Base-by-base conservation (phyloP, 2,113 vertebrate genomes). In the Leucopsar rothschildi region DNA sequence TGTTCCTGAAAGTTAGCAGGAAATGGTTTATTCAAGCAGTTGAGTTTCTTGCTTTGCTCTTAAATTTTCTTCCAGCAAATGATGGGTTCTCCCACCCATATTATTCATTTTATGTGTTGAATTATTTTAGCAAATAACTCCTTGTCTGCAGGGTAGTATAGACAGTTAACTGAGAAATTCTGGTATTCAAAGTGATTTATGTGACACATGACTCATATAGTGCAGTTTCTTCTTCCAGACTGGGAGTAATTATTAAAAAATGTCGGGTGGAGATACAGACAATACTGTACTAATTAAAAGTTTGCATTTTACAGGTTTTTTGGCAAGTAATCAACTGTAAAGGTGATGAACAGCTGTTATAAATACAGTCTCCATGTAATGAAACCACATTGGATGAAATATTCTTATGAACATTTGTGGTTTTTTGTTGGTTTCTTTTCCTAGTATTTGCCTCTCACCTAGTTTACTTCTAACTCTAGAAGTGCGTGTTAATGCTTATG, bases 61-160 rank as follows among this genome's bases (percentile, higher is more conserved):
- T 93, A 84, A 91, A 91, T 97, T 87, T 92, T 88, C 57, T 69
- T 53, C 39, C 40, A 60, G 80, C 31, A 65, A 90, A 91, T 87
- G 53, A 91, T 91, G 77, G 35, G 18, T 47, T 84, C 90, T 87
- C 28, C 39, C 27, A 50, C 40, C n/a, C 68, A 15, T 55, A 55
- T 89, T 93, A 89, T 68, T 97, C 28, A 80, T 92, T 93, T 93
- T 68, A 68, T 77, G 31, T 23, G 49, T 45, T 86, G 85, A 94
- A 81, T 97, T 94, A 95, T 95, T 97, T 95, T 72, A 90, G 86
- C 57, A 87, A 77, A 95, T 95, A 96, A 95, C n/a, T 95, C 75
- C 82, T 69, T 45, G 84, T 82, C 82, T 95, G 66, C 81, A 77
- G 82, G 87, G 82, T 82, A 37, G 70, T 82, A 17, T 13, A 92